Base-by-base conservation (phyloP, 2,888 invertebrate species). In the Synanthedon andrenaeformis region DNA sequence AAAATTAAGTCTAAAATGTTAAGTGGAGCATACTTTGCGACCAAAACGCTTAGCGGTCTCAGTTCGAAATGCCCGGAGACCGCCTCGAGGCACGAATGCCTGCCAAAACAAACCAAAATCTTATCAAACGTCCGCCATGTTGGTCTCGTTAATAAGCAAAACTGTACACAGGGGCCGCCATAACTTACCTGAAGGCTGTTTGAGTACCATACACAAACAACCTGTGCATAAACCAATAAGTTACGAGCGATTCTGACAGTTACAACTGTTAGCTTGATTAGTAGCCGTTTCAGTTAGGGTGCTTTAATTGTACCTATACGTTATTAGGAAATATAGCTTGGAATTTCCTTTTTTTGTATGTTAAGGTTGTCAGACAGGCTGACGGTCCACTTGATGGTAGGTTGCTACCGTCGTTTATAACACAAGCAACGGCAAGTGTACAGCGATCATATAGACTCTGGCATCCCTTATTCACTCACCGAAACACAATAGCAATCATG, bases 81-180 rank as follows among this genome's bases (percentile, higher is more conserved):
- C 68, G 76, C 79, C 79, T 66, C 71, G 59, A 76, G 84, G 85
- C 87, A 86, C 86, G 85, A 79, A 81, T 70, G 64, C 69, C 65
- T 74, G 70, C 78, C 80, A 85, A 87, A 84, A 84, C 86, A 82
- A 84, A 81, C 85, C 77, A 63, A 82, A 86, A 85, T 86, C 85
- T 86, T 86, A 85, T 79, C 86, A 81, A 79, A 73, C 78, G 75
- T 65, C 75, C 70, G 80, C 84, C 83, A 79, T 82, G 76, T 81
- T 84, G 76, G 79, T 73, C 66, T 80, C 71, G 80, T 83, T 86
- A 86, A 85, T 86, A 86, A 86, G 82, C 84, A 85, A 86, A 86
- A 83, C 82, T 85, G 74, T 77, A 81, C 82, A 84, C 82, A 76
- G 71, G 76, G 71, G 74, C 72, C 64, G 66, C 72, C 72, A 67